Base-by-base conservation (phyloP, 2,888 invertebrate species). In the Drosophila kuntzei region DNA sequence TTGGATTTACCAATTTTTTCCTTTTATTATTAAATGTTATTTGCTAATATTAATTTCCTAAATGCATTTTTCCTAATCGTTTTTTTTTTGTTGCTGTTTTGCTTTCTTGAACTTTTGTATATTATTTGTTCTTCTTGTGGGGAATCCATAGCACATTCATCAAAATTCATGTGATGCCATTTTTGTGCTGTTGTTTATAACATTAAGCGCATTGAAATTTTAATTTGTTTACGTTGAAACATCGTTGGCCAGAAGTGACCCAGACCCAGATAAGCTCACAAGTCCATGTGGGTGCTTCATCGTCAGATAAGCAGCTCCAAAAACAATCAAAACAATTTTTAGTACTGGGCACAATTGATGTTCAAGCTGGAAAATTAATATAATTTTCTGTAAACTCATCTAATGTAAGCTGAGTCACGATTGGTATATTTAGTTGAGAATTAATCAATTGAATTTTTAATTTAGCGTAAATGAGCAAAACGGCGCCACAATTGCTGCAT, bases 381-480 rank as follows among this genome's bases (percentile, higher is more conserved):
- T 61, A 68, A 54, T 54, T 41, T 12, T 7, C 20, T 18, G 18
- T 9, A 9, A 9, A 9, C 1, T 25, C 7, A 0, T 16, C 8
- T 20, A 25, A 25, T 39, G 25, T 18, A 14, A 11, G 27, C 39
- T 9, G 22, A 25, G 44, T 16, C 22, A 12, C 18, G 36, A 36
- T 11, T 12, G 8, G 47, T 27, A 39, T 54, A 70, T 51, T 58
- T 59, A 59, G 64, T 60, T 68, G 43, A 53, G 62, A 67, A 76
- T 71, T 64, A 87, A 89, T 84, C 80, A 89, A 87, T 86, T 66
- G 66, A 74, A 73, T 68, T 86, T 86, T 70, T 71, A 86, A 86
- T 76, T 82, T 76, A 27, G 57, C 68, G 43, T 43, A 71, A 80
- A 80, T 69, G 47, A 59, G 27, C 29, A 50, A 36, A 34, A 16